Evolutionary conservation across 2,797 vertebrate species (phyloP).

Genomic region (Danio kyathit): DNA sequence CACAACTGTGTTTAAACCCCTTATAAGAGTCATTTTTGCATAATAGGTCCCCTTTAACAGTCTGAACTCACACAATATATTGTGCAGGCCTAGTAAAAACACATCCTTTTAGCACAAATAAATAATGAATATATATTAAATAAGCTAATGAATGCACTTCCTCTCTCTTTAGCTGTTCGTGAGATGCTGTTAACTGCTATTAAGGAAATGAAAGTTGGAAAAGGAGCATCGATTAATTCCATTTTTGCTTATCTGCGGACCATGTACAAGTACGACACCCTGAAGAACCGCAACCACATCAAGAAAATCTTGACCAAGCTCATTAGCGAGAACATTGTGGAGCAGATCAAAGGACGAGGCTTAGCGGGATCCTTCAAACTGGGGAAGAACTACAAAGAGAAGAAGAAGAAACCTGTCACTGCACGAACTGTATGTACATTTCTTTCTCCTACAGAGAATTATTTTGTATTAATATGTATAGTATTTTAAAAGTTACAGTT

Average conservation of each 20-base stretch:
- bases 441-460: background rate
- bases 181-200: conserved; percentile 93
- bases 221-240: conserved; percentile 90
- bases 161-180: conserved; percentile 82
- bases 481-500: background rate
- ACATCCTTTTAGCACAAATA: background rate
- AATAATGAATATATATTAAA: background rate
- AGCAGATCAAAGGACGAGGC: conserved; percentile 94
- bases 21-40: too few relatives aligned
- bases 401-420: conserved; percentile 73
- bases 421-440: conserved; percentile 78
- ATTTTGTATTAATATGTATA: too few relatives aligned
- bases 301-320: conserved; percentile 90
- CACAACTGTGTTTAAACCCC: too few relatives aligned
- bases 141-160: background rate
- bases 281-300: conserved; percentile 90
- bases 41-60: too few relatives aligned
- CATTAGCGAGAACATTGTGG: conserved; percentile 87
- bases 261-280: conserved; percentile 87
- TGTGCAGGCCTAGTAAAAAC: background rate
- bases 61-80: too few relatives aligned
- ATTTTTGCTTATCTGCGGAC: conserved; percentile 92
- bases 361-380: conserved; percentile 94
- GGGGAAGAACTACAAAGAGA: conserved; percentile 94
- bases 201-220: conserved; percentile 91